A percentile compares a stretch with the other conserved stretches of the same genome.
These are phyloP conservation scores for Vireo altiloquus DNA, from an alignment of 2,113 vertebrate species.

Conservation along the genomic window DNA sequence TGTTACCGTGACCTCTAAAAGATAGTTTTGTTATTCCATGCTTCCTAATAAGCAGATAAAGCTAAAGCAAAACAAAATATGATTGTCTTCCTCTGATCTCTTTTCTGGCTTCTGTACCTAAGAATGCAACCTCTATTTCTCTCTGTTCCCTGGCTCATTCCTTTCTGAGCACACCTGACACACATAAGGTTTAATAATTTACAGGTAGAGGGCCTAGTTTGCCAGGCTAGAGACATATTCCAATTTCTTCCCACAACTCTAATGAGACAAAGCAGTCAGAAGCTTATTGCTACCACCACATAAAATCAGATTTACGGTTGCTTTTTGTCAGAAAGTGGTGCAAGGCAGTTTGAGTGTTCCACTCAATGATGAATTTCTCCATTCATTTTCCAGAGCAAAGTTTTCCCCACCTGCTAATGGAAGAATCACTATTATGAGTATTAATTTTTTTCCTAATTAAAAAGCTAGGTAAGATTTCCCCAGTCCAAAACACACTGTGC, in stretches of 20 bases:
- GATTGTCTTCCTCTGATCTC: not conserved
- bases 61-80: not conserved
- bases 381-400: not conserved
- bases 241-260: conserved; percentile 41
- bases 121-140: not conserved
- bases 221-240: conserved; percentile 17
- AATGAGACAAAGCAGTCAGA: conserved; percentile 48
- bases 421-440: not conserved
- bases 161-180: conserved; percentile 11
- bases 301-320: conserved; percentile 49
- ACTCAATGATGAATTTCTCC: conserved; percentile 21
- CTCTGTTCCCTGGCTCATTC: not conserved
- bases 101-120: not conserved
- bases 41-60: conserved; percentile 3
- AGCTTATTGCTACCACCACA: conserved; percentile 16
- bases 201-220: conserved; percentile 22
- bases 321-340: conserved; percentile 25
- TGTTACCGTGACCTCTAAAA: not conserved
- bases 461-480: not conserved
- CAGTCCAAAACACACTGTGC: not conserved
- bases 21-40: not conserved
- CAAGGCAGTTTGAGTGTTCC: not conserved
- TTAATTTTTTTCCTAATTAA: not conserved
- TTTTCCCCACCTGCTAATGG: not conserved
- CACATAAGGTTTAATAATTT: conserved; percentile 48